phyloP scores from a whole-genome alignment of 1,140 invertebrate genomes.

The Platyscapa corneri region DNA sequence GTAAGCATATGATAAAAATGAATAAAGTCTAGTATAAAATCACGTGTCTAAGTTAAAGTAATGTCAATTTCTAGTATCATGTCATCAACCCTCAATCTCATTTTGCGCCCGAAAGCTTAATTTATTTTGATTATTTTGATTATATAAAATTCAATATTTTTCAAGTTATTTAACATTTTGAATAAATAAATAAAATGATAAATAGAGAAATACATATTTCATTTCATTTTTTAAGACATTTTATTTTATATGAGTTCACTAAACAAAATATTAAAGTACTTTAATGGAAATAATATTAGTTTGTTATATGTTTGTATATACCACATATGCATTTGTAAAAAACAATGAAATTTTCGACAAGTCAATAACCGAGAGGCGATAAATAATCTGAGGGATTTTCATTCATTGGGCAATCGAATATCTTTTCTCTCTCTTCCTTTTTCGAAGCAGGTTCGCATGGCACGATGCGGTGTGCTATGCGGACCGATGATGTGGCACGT shows the following conservation, averaged over 20 bases:
- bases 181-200: too few relatives aligned
- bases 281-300: not conserved
- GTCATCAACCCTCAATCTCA: not conserved
- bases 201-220: too few relatives aligned
- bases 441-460: not conserved
- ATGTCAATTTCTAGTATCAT: not conserved
- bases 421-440: not conserved
- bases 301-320: not conserved
- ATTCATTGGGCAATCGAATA: not conserved
- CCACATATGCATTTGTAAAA: not conserved
- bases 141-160: too few relatives aligned
- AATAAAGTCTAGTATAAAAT: not conserved
- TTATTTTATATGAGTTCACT: too few relatives aligned
- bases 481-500: constrained; percentile 43
- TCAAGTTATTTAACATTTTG: too few relatives aligned
- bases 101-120: not conserved
- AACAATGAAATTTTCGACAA: not conserved
- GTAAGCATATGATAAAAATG: not conserved
- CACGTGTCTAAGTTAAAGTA: not conserved
- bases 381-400: constrained; percentile 19
- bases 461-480: not conserved
- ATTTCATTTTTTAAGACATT: too few relatives aligned
- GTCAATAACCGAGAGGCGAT: not conserved
- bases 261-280: not conserved
- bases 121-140: not conserved